Evolutionary conservation across 2,888 invertebrate species (phyloP).

Genomic region (Electrophaes corylata): DNA sequence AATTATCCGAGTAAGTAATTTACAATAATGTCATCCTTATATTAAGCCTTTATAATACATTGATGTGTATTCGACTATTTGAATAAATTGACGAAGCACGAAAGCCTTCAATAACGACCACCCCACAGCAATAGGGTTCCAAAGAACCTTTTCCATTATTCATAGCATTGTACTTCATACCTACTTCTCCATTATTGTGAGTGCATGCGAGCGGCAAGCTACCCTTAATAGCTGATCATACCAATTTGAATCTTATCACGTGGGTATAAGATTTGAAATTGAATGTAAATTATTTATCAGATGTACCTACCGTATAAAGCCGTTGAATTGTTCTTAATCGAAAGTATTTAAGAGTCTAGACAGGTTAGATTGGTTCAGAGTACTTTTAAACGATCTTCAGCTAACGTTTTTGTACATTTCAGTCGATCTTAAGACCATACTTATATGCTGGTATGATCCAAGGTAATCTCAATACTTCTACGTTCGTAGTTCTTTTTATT

Average conservation of each 20-base stretch:
- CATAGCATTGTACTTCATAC: slow-evolving; percentile 18
- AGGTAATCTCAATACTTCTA: no score
- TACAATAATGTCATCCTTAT: background rate
- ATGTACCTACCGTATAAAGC: background rate
- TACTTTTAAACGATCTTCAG: background rate
- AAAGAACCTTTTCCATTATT: slow-evolving; percentile 33
- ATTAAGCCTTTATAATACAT: background rate
- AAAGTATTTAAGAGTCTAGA: slow-evolving; percentile 4
- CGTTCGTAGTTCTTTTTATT: no score
- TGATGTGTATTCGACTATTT: background rate
- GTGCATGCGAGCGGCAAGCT: background rate
- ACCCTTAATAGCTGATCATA: background rate
- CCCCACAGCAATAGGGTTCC: slow-evolving; percentile 16
- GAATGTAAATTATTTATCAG: background rate
- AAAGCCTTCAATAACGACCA: background rate
- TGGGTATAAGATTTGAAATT: background rate
- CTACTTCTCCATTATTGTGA: background rate
- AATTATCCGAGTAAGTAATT: background rate
- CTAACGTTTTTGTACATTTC: background rate
- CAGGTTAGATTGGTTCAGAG: background rate
- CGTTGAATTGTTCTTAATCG: background rate
- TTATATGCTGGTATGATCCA: no score
- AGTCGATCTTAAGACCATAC: background rate
- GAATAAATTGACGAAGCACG: slow-evolving; percentile 1
- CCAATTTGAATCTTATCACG: slow-evolving; percentile 1